Conservation (phyloP, 2,113 vertebrate genomes). For the Atractosteus spatula region DNA sequence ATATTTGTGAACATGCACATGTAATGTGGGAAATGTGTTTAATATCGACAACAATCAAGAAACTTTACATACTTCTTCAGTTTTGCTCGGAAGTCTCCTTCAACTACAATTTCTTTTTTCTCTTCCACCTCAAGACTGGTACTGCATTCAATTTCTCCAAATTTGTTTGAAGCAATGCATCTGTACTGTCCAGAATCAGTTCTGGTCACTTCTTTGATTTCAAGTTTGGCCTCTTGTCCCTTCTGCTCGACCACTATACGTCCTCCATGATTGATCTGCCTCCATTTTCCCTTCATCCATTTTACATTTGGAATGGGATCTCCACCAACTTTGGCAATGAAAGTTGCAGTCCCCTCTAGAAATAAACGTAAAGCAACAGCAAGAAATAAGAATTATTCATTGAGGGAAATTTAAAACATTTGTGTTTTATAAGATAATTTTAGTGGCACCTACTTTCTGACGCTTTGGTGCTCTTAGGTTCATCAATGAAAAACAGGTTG, state of each 20-base stretch:
- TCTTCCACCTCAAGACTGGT: slow-evolving; percentile 82
- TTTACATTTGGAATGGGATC: slow-evolving; percentile 95
- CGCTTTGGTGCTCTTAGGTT: slow-evolving; percentile 76
- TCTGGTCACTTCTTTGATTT: slow-evolving; percentile 84
- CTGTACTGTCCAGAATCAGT: slow-evolving; percentile 86
- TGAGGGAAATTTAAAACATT: neutral
- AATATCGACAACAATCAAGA: slow-evolving; percentile 1
- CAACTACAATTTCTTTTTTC: slow-evolving; percentile 74
- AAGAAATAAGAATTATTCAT: neutral
- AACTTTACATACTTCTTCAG: slow-evolving; percentile 84
- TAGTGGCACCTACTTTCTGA: slow-evolving; percentile 81
- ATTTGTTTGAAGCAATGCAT: slow-evolving; percentile 83
- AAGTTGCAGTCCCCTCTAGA: slow-evolving; percentile 87
- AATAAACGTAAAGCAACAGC: slow-evolving; percentile 21
- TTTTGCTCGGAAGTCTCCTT: slow-evolving; percentile 87
- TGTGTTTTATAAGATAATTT: neutral
- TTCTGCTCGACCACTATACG: slow-evolving; percentile 83
- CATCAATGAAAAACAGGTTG: slow-evolving; percentile 89
- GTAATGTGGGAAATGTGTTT: neutral
- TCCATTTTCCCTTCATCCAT: slow-evolving; percentile 98
- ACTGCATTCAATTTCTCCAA: slow-evolving; percentile 87
- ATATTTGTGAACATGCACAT: neutral
- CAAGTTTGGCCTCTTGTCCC: slow-evolving; percentile 83
- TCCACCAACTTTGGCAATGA: slow-evolving; percentile 93
- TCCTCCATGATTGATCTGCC: slow-evolving; percentile 91